Evolutionary conservation across 2,888 invertebrate genomes (phyloP).

Genomic region (Melanophora roralis): DNA sequence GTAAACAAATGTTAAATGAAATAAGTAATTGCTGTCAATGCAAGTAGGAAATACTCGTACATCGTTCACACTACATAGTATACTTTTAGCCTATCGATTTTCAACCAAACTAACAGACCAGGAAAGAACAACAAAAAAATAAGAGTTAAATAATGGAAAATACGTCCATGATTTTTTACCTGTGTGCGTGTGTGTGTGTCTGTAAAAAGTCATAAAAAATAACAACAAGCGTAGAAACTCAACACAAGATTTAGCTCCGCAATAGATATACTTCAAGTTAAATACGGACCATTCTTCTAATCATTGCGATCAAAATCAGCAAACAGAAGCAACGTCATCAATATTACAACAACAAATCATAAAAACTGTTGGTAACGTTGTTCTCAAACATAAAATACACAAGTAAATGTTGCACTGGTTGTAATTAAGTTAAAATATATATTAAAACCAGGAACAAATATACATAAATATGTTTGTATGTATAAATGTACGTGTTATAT

Average conservation of each 20-base stretch:
- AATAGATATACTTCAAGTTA: constrained; percentile 38
- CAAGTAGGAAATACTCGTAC: constrained; percentile 39
- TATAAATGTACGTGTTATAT: too few species aligned
- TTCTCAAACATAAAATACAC: constrained; percentile 32
- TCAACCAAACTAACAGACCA: constrained; percentile 64
- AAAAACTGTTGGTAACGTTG: constrained; percentile 2
- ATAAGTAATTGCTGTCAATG: constrained; percentile 35
- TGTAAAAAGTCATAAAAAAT: constrained; percentile 32
- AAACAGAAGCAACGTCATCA: neutral
- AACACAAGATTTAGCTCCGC: constrained; percentile 49
- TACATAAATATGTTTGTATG: too few species aligned
- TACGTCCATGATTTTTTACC: too few species aligned
- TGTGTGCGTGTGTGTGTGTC: neutral
- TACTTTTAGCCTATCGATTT: constrained; percentile 70
- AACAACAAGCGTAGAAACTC: constrained; percentile 44
- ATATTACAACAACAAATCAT: neutral
- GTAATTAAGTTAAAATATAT: too few species aligned
- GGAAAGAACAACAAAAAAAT: constrained; percentile 18
- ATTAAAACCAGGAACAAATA: too few species aligned
- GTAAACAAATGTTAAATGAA: constrained; percentile 14
- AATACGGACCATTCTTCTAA: constrained; percentile 25
- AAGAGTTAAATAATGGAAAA: neutral
- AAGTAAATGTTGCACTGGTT: constrained; percentile 19
- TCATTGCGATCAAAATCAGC: neutral
- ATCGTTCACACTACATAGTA: constrained; percentile 26